Evolutionary conservation across 2,113 vertebrate genomes (phyloP), one percentile per base, ranked within the genome.

Genomic region (Brienomyrus longianalis): DNA sequence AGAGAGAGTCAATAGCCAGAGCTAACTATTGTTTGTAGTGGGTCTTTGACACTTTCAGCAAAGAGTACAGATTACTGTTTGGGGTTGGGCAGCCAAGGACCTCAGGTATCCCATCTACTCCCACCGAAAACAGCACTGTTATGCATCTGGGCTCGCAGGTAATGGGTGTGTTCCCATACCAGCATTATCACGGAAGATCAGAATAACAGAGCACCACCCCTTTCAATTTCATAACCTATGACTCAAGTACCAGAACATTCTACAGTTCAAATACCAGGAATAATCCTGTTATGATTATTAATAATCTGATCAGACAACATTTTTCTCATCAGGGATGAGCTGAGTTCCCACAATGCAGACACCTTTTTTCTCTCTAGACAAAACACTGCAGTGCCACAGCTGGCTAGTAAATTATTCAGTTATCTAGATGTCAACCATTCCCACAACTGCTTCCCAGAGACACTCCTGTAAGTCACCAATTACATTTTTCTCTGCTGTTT

Each of bases 341-440:
- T 0, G 84, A 86, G 39, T 50, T 31, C 84, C 51, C 90, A 92
- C 91, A 89, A 89, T 84, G 54, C 83, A 90, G 85, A n/a, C 77
- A 83, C 87, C 88, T 89, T 88, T 89, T 52, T 31, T 88, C 91
- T 86, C 52, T 86, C 51, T 80, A 43, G 51, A 89, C 89, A 54
- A 54, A 91, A 89, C 83, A 56, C 43, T 43, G 50, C 51, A 47
- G 50, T 17, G 80, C 47, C 88, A 45, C 31, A 80, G 11, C 74
- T 31, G 80, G 56, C n/a, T 50, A n/a, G 89, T 91, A 84, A 93
- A 92, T 93, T 91, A 93, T 93, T 90, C 91, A 92, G 89, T 5
- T 21, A 59, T 77, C 66, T 70, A 89, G 87, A 59, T 90, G 45
- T 89, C 66, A 87, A 35, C 88, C 52, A 89, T 8, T 47, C 54